Base-by-base conservation (phyloP, 2,888 invertebrate genomes). In the Metellina segmentata region DNA sequence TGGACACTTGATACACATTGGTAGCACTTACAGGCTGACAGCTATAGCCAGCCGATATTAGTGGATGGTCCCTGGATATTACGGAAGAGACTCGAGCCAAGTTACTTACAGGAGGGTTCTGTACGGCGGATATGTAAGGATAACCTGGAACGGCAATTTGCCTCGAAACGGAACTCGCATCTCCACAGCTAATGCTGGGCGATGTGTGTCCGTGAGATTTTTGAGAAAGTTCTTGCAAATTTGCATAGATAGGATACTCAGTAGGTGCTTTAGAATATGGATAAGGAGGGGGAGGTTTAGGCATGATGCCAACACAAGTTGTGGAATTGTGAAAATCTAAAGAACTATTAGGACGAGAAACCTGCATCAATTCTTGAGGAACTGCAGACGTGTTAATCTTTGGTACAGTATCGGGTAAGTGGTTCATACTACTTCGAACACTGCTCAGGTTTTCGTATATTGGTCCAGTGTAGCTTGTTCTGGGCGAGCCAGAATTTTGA, bases 231-330 rank as follows among this genome's bases (percentile, higher is more conserved):
- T 93, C 91, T 20, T 91, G 91, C 16, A 93, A 71, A 69, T 93
- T 93, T 70, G 93, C 93, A 82, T 93, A 93, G 51, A 93, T 91
- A 51, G 93, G 91, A 49, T 78, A 81, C n/a, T 93, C 92, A 34
- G 34, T 34, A 16, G 82, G 19, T 8, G 69, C 70, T 53, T 83
- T 89, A 16, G 92, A 34, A 51, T 89, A 89, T 49, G 92, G 89
- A 78, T 92, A 92, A n/a, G 92, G 92, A 34, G 92, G 92, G n/a
- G 92, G 92, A 19, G 89, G 92, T 70, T 91, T 91, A 8, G 91
- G 83, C 49, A 88, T 53, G n/a, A 87, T 34, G 48, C 85, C 74
- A 16, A 90, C 85, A 61, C 89, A 86, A 7, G 89, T 6, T 51
- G 34, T 81, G n/a, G 91, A 70, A 78, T 77, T 72, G 52, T 71